Percentiles rank a stretch among this genome's conserved stretches.
phyloP scores from a whole-genome alignment of 2,113 vertebrate genomes.

The Polyodon spathula region DNA sequence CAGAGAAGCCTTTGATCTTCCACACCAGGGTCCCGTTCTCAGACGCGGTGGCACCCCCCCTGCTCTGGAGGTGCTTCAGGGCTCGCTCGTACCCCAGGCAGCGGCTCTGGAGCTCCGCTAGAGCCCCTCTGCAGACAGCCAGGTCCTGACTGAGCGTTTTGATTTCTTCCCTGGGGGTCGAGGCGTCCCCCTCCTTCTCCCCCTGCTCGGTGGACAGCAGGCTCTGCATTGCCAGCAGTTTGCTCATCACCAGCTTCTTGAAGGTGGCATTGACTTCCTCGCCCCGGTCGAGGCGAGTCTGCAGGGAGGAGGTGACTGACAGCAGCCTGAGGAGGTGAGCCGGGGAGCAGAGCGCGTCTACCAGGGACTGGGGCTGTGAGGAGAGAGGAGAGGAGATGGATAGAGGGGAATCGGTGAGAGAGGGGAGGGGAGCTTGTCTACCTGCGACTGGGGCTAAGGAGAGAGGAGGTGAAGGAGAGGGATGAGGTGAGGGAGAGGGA shows the following conservation, averaged over 20 bases:
- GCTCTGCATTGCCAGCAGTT: not conserved
- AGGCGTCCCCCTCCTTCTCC: not conserved
- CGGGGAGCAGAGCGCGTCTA: too few relatives aligned
- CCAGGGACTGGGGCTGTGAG: not conserved
- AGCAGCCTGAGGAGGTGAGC: not conserved
- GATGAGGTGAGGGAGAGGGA: too few relatives aligned
- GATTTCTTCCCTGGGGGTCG: conserved; percentile 9
- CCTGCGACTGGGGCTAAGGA: too few relatives aligned
- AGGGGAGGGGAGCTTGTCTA: too few relatives aligned
- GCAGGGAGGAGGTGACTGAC: not conserved
- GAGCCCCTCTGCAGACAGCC: not conserved
- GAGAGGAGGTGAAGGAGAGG: too few relatives aligned
- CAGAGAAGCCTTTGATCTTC: conserved; percentile 20
- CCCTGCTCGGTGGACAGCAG: not conserved
- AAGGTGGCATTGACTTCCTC: not conserved
- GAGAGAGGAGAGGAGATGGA: not conserved
- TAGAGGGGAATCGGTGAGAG: too few relatives aligned
- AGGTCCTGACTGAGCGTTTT: conserved; percentile 6
- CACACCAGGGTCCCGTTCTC: conserved; percentile 15
- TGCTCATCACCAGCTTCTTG: not conserved
- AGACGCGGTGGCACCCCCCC: not conserved
- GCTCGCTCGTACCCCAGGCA: conserved; percentile 11
- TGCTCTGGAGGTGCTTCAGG: accelerated
- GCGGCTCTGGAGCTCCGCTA: conserved; percentile 8
- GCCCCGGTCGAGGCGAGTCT: accelerated